Evolutionary conservation across 2,113 vertebrate genomes (phyloP).

Genomic region (Chloebia gouldiae): DNA sequence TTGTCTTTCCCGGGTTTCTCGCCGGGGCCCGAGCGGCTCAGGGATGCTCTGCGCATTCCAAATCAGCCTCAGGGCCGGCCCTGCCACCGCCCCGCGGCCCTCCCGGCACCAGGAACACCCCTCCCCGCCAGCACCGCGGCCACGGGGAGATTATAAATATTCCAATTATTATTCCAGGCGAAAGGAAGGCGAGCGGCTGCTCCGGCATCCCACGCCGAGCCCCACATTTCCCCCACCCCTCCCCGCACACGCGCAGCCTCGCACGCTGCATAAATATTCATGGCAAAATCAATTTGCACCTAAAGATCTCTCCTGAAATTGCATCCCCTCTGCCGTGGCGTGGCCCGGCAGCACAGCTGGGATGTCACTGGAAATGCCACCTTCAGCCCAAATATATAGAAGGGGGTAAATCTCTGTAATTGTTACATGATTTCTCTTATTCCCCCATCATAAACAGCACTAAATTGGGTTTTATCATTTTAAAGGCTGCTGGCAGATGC

Average conservation of each 20-base stretch:
- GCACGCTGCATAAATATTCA: slow-evolving; percentile 44
- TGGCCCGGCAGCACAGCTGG: neutral
- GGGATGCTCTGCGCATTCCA: slow-evolving; percentile 86
- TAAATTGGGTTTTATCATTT: slow-evolving; percentile 4
- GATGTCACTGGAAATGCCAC: neutral
- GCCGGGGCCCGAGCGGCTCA: slow-evolving; percentile 69
- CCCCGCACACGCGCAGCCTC: neutral
- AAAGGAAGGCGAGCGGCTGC: slow-evolving; percentile 1
- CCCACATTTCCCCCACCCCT: neutral
- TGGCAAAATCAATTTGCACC: slow-evolving; percentile 57
- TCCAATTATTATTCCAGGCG: slow-evolving; percentile 21
- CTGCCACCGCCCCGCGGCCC: neutral
- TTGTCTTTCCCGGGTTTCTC: slow-evolving; percentile 90
- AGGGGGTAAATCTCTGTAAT: slow-evolving; percentile 42
- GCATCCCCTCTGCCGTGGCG: neutral
- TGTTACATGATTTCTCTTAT: slow-evolving; percentile 25
- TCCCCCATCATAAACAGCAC: neutral
- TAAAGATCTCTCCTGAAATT: slow-evolving; percentile 25
- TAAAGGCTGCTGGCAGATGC: neutral
- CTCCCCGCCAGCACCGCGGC: neutral
- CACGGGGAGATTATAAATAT: slow-evolving; percentile 22
- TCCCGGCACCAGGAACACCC: neutral
- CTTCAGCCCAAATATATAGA: neutral
- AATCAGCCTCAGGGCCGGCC: slow-evolving; percentile 81
- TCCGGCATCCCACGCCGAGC: neutral